Percentiles rank a stretch among this genome's conserved stretches.
Conservation (phyloP, 2,113 vertebrate species). For the Salvelinus sp. region DNA sequence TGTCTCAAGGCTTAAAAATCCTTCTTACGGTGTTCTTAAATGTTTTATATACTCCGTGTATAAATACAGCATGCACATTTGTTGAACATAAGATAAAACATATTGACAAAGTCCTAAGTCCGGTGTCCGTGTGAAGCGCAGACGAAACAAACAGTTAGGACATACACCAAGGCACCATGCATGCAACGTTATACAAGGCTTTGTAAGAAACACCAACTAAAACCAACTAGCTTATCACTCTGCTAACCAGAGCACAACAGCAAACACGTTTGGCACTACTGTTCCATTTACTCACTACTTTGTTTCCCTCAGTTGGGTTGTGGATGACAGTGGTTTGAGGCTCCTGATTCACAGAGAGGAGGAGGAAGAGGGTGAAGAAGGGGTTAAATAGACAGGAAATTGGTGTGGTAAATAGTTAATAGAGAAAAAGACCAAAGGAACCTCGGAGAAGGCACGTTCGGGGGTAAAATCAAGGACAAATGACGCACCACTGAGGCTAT, state of each 20-base stretch:
- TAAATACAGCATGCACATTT: too few relatives aligned
- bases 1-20: too few relatives aligned
- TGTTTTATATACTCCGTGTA: too few relatives aligned
- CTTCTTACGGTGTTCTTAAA: too few relatives aligned
- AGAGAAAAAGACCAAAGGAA: neutral
- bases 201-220: neutral
- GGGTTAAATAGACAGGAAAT: constrained; percentile 51
- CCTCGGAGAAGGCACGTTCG: neutral
- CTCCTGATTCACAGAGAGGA: constrained; percentile 84
- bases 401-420: constrained; percentile 28
- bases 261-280: constrained; percentile 4
- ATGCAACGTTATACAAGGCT: too few relatives aligned
- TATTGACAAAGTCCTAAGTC: too few relatives aligned
- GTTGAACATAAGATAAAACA: too few relatives aligned
- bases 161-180: too few relatives aligned
- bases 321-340: constrained; percentile 99
- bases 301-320: constrained; percentile 97
- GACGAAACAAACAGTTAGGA: too few relatives aligned
- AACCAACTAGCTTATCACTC: neutral
- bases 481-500: neutral
- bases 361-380: constrained; percentile 77
- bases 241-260: neutral
- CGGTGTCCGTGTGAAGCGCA: too few relatives aligned
- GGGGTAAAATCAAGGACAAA: neutral
- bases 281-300: constrained; percentile 83